Conservation (phyloP, 2,113 vertebrate genomes). For the Capra hircus region DNA sequence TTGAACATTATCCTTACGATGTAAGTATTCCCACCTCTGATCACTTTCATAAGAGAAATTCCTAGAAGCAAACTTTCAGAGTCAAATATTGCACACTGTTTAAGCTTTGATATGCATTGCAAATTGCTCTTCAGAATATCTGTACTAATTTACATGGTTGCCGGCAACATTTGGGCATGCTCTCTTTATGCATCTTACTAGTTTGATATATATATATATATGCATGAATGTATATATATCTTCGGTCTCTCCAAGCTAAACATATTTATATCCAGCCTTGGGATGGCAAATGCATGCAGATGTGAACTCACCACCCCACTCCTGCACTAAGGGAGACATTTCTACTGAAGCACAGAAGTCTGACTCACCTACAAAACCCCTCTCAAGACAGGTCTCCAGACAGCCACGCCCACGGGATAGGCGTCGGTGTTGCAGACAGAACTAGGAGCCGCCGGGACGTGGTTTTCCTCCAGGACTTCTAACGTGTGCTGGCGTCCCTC, state of each 20-base stretch:
- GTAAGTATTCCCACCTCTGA: background rate
- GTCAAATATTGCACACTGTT: background rate
- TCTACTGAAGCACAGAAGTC: background rate
- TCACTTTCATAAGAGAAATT: background rate
- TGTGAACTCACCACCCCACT: background rate
- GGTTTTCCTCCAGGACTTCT: background rate
- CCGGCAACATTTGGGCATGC: background rate
- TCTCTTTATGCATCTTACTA: background rate
- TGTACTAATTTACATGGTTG: background rate
- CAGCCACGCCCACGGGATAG: background rate
- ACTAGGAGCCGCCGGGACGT: rapidly evolving
- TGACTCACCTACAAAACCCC: background rate
- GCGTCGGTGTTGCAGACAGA: background rate
- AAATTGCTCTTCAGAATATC: background rate
- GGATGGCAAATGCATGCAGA: background rate
- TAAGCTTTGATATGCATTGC: background rate
- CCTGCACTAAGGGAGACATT: background rate
- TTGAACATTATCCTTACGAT: background rate
- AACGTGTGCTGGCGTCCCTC: background rate
- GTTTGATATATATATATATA: background rate
- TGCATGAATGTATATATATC: background rate
- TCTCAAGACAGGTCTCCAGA: background rate
- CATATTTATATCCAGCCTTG: background rate
- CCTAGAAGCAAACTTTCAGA: background rate
- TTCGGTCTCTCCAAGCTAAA: background rate